Percentiles rank a stretch among this genome's conserved stretches.
Evolutionary conservation across 2,888 invertebrate species (phyloP).

Genomic region (Melipona beecheii): DNA sequence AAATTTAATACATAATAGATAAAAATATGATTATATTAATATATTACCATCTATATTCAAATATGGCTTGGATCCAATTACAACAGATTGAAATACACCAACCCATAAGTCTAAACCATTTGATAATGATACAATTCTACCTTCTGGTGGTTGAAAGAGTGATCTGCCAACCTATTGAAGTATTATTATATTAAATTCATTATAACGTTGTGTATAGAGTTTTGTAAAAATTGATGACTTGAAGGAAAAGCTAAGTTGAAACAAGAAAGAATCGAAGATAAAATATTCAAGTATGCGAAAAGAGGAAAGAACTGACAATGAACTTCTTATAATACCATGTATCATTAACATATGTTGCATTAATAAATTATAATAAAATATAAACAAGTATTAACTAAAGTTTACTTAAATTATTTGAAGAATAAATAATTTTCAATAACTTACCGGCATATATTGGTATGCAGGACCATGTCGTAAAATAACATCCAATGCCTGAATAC

Average conservation of each 20-base stretch:
- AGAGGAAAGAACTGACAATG: too few species aligned
- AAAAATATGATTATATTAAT: slow-evolving; percentile 16
- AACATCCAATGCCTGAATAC: slow-evolving; percentile 93
- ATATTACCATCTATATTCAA: slow-evolving; percentile 94
- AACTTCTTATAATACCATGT: not conserved
- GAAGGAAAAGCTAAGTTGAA: too few species aligned
- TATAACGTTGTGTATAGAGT: not conserved
- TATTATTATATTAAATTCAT: slow-evolving; percentile 8
- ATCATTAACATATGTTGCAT: not conserved
- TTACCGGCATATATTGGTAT: slow-evolving; percentile 79
- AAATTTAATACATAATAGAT: not conserved
- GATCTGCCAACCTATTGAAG: slow-evolving; percentile 89
- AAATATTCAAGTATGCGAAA: too few species aligned
- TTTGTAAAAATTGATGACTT: too few species aligned
- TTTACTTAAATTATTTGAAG: not conserved
- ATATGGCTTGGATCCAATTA: slow-evolving; percentile 92
- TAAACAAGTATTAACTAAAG: not conserved
- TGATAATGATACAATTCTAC: slow-evolving; percentile 86
- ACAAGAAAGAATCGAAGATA: too few species aligned
- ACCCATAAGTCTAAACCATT: slow-evolving; percentile 96
- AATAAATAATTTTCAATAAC: not conserved
- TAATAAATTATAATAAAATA: not conserved
- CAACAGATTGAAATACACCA: slow-evolving; percentile 96
- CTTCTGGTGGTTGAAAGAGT: slow-evolving; percentile 86
- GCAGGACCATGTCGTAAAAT: slow-evolving; percentile 89